Percentiles rank a stretch among this genome's conserved stretches.
phyloP scores from a whole-genome alignment of 2,797 vertebrate species.

The Discoglossus pictus region DNA sequence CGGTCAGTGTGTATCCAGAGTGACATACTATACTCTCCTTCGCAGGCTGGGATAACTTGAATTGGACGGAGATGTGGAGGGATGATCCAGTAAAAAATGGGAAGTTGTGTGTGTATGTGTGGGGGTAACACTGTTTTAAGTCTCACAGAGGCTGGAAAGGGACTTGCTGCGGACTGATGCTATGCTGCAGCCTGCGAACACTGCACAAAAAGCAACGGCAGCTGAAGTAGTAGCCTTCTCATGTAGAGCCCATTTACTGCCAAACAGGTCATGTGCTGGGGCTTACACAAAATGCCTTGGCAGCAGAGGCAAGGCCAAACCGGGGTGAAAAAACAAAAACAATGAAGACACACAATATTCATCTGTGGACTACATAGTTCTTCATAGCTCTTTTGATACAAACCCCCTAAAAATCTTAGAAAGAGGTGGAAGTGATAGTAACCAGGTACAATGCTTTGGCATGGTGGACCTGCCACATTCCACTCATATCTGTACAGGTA shows the following conservation, averaged over 20 bases:
- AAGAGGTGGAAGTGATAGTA: conserved; percentile 44
- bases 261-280: conserved; percentile 14
- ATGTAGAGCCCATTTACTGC: conserved; percentile 14
- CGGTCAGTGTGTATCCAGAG: neutral
- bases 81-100: conserved; percentile 26
- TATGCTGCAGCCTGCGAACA: conserved; percentile 39
- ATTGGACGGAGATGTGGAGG: conserved; percentile 40
- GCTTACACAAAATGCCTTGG: conserved; percentile 31
- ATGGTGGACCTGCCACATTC: conserved; percentile 21
- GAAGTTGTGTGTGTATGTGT: conserved; percentile 30
- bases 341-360: conserved; percentile 43
- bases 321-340: conserved; percentile 31
- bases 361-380: conserved; percentile 36
- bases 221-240: conserved; percentile 6
- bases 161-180: conserved; percentile 45
- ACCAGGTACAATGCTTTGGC: conserved; percentile 36
- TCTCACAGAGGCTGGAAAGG: conserved; percentile 52
- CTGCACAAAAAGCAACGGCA: conserved; percentile 44
- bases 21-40: neutral
- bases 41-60: neutral
- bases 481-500: conserved; percentile 30
- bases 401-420: conserved; percentile 45
- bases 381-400: conserved; percentile 39
- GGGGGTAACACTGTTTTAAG: conserved; percentile 49
- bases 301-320: conserved; percentile 23